Evolutionary conservation across 2,797 vertebrate species (phyloP).

Genomic region (Phataginus tetradactyla): DNA sequence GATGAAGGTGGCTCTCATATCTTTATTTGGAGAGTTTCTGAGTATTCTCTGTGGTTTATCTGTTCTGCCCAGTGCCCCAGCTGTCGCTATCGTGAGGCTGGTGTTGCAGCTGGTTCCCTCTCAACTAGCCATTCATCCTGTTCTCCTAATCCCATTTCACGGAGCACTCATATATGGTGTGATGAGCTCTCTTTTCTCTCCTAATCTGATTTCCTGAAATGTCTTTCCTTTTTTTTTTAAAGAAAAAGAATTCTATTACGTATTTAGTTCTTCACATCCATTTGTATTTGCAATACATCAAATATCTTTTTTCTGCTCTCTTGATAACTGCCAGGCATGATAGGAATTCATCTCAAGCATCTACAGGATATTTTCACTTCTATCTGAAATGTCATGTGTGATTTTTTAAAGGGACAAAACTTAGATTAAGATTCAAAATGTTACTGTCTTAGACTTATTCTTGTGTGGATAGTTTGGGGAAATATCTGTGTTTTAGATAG

Average conservation of each 20-base stretch:
- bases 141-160: conserved; percentile 76
- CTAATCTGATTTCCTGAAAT: conserved; percentile 63
- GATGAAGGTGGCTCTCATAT: neutral
- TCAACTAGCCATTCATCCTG: conserved; percentile 75
- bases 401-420: neutral
- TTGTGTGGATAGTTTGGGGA: neutral
- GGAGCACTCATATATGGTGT: conserved; percentile 53
- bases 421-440: conserved; percentile 28
- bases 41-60: conserved; percentile 72
- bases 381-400: neutral
- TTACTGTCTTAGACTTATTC: neutral
- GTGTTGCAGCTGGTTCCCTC: conserved; percentile 77
- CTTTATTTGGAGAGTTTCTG: conserved; percentile 58
- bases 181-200: conserved; percentile 43
- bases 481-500: conserved; percentile 2
- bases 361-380: neutral
- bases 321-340: neutral
- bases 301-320: neutral
- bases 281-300: conserved; percentile 14
- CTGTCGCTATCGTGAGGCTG: conserved; percentile 77
- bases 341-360: neutral
- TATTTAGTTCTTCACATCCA: conserved; percentile 12
- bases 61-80: conserved; percentile 68
- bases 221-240: neutral
- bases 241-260: neutral